These are phyloP conservation scores for Drosophila maculinotata DNA, from an alignment of 2,888 invertebrate species.

Conservation along the genomic window DNA sequence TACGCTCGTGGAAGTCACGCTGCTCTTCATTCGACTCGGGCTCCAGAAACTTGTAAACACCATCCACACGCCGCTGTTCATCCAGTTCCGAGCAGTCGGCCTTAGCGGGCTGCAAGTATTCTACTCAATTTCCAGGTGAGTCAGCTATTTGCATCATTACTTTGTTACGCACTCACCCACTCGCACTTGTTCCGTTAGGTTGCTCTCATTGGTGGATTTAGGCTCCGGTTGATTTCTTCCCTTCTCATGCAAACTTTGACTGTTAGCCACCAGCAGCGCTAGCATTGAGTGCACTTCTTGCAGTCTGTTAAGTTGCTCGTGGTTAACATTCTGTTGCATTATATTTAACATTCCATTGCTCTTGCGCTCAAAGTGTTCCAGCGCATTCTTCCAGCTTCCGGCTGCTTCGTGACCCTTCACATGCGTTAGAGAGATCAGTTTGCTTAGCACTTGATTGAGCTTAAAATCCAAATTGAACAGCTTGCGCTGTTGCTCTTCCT, in stretches of 20 bases:
- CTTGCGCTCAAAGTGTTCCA: conserved; percentile 9
- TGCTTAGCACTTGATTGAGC: conserved; percentile 84
- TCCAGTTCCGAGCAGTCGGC: conserved; percentile 85
- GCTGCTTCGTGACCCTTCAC: conserved; percentile 25
- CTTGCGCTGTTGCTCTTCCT: conserved; percentile 76
- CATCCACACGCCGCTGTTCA: conserved; percentile 77
- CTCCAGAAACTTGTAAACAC: conserved; percentile 84
- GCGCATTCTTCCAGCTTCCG: background rate
- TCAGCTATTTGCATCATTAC: too few relatives aligned
- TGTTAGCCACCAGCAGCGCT: conserved; percentile 72
- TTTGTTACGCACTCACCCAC: conserved; percentile 33
- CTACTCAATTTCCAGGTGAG: conserved; percentile 57
- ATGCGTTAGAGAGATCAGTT: conserved; percentile 83
- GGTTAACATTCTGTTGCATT: conserved; percentile 58
- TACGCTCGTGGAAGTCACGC: conserved; percentile 85
- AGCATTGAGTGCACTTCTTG: conserved; percentile 82
- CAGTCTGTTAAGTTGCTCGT: conserved; percentile 64
- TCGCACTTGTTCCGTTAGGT: conserved; percentile 5
- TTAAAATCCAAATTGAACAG: conserved; percentile 84
- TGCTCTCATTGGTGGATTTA: background rate
- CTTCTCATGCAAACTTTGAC: conserved; percentile 41
- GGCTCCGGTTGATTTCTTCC: background rate
- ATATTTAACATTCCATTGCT: conserved; percentile 47
- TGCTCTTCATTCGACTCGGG: conserved; percentile 77
- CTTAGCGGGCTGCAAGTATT: conserved; percentile 77